A percentile compares a stretch with the other conserved stretches of the same genome.
Evolutionary conservation across 1,140 invertebrate species (phyloP).

Genomic region (Bombyx mandarina): DNA sequence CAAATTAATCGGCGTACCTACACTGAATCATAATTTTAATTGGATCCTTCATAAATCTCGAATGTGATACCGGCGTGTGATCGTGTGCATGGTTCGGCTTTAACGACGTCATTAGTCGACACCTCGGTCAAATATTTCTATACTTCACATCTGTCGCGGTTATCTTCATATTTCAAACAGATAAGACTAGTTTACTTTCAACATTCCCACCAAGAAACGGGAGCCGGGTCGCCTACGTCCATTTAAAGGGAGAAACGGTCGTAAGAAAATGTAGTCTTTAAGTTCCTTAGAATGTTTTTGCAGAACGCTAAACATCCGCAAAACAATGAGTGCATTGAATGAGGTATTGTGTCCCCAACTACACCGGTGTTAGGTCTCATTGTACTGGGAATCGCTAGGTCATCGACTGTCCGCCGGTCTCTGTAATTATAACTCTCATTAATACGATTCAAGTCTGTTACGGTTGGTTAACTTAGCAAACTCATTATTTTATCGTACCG

Average conservation of each 20-base stretch:
- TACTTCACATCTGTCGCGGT: slow-evolving; percentile 16
- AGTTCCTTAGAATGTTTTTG: neutral
- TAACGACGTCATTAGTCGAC: slow-evolving; percentile 23
- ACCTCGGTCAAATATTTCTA: slow-evolving; percentile 15
- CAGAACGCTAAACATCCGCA: neutral
- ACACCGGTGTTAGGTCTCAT: too few species aligned
- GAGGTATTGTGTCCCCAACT: too few species aligned
- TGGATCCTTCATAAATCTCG: too few species aligned
- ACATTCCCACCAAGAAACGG: too few species aligned
- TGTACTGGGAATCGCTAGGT: slow-evolving; percentile 16
- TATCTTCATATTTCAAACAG: slow-evolving; percentile 11
- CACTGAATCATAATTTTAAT: too few species aligned
- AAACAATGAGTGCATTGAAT: too few species aligned
- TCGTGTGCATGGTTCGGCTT: neutral
- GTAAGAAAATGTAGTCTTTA: neutral
- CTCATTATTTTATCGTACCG: neutral
- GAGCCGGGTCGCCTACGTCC: too few species aligned
- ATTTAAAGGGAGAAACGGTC: too few species aligned
- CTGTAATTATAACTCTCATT: slow-evolving; percentile 14
- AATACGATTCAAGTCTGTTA: slow-evolving; percentile 9
- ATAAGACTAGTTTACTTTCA: too few species aligned
- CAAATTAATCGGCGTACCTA: too few species aligned
- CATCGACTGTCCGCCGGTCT: slow-evolving; percentile 9
- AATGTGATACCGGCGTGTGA: too few species aligned
- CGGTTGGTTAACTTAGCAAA: slow-evolving; percentile 10